phyloP scores from a whole-genome alignment of 2,113 vertebrate species.

The Laticauda colubrina region DNA sequence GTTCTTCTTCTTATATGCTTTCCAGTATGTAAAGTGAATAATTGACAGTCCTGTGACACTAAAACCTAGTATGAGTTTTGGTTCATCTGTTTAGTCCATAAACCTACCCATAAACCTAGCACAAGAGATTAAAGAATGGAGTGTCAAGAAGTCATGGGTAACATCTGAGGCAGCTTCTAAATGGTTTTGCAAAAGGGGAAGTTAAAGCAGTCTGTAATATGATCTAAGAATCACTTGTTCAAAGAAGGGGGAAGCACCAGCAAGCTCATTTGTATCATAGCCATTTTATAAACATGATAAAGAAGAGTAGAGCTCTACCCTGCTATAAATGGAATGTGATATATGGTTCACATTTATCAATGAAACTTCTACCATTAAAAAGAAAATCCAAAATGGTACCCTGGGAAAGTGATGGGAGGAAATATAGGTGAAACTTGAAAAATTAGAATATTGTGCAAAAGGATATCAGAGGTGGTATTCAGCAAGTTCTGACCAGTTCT shows the following conservation, averaged over 20 bases:
- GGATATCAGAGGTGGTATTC: too few relatives aligned
- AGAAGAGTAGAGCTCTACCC: not conserved
- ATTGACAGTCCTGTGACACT: constrained; percentile 13
- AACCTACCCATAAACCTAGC: not conserved
- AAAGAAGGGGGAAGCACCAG: not conserved
- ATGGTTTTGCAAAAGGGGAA: not conserved
- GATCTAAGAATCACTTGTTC: not conserved
- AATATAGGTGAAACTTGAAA: too few relatives aligned
- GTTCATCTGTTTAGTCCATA: not conserved
- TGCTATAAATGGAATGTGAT: not conserved
- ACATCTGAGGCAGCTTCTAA: not conserved
- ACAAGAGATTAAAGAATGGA: not conserved
- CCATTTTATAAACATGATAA: not conserved
- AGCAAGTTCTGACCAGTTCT: too few relatives aligned
- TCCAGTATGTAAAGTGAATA: not conserved
- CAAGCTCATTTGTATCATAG: not conserved
- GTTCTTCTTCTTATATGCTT: not conserved
- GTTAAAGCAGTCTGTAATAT: not conserved
- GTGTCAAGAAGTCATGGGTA: too few relatives aligned
- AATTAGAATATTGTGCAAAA: too few relatives aligned
- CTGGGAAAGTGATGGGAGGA: not conserved
- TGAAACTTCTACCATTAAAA: not conserved
- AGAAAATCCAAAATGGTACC: not conserved
- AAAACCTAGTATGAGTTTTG: not conserved
- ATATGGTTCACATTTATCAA: too few relatives aligned